Evolutionary conservation across 1,140 invertebrate genomes (phyloP).

Genomic region (Ladona fulva): DNA sequence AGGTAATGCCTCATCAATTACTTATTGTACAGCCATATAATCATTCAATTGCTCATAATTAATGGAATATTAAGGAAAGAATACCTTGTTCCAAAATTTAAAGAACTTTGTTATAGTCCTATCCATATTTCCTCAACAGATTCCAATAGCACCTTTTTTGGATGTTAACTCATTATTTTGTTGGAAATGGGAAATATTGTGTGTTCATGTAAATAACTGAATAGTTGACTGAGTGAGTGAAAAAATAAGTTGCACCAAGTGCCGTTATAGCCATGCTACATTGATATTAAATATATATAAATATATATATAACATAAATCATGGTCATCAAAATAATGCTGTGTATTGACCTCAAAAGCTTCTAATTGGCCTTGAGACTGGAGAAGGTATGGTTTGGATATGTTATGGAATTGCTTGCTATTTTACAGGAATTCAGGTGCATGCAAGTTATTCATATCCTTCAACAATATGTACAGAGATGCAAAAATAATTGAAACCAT

Average conservation of each 20-base stretch:
- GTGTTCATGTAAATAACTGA: neutral
- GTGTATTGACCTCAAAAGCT: neutral
- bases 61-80: neutral
- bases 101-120: neutral
- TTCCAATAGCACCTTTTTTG: neutral
- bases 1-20: neutral
- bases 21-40: neutral
- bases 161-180: neutral
- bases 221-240: neutral
- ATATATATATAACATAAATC: neutral
- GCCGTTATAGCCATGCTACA: neutral
- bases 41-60: neutral
- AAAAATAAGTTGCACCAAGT: neutral
- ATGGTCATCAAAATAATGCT: neutral
- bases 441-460: neutral
- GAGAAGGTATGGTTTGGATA: neutral
- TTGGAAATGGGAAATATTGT: neutral
- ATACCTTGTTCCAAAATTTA: neutral
- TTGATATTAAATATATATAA: neutral
- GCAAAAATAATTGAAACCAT: neutral
- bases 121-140: neutral
- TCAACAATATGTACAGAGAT: too few species aligned
- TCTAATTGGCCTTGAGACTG: neutral
- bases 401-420: neutral
- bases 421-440: neutral